Evolutionary conservation across 2,113 vertebrate genomes (phyloP).

Genomic region (Aegypius monachus): DNA sequence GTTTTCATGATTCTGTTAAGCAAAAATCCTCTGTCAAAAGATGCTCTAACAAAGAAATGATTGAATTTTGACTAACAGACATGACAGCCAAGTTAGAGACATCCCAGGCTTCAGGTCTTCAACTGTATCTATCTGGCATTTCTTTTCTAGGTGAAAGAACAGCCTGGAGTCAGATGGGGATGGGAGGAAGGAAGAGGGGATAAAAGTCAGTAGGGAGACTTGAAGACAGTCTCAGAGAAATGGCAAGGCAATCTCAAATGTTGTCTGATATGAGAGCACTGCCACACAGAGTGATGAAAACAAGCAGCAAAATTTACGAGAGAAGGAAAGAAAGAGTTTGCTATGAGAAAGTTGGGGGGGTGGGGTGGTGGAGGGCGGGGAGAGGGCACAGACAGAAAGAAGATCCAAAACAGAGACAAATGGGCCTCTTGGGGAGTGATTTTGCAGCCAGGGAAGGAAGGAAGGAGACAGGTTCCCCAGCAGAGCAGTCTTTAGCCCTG

Average conservation of each 20-base stretch:
- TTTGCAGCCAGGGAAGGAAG: neutral
- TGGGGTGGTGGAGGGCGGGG: too few relatives aligned
- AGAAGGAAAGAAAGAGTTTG: neutral
- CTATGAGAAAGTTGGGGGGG: neutral
- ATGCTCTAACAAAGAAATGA: neutral
- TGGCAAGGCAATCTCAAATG: neutral
- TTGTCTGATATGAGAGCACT: neutral
- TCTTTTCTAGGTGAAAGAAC: neutral
- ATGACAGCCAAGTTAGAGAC: neutral
- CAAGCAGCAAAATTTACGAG: neutral
- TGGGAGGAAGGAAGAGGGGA: neutral
- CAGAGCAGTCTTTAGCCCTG: neutral
- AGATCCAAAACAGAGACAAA: neutral
- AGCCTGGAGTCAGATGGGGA: neutral
- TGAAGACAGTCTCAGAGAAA: neutral
- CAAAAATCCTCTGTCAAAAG: neutral
- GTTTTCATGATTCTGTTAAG: neutral
- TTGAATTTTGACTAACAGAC: neutral
- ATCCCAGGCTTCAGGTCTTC: neutral
- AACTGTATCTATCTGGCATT: neutral
- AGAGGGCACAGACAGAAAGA: accelerated
- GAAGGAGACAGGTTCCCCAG: neutral
- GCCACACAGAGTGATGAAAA: neutral
- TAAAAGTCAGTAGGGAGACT: neutral
- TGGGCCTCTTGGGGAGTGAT: neutral